A percentile compares a stretch with the other conserved stretches of the same genome.
Conservation (phyloP, 2,113 vertebrate genomes). For the Odocoileus virginianus region DNA sequence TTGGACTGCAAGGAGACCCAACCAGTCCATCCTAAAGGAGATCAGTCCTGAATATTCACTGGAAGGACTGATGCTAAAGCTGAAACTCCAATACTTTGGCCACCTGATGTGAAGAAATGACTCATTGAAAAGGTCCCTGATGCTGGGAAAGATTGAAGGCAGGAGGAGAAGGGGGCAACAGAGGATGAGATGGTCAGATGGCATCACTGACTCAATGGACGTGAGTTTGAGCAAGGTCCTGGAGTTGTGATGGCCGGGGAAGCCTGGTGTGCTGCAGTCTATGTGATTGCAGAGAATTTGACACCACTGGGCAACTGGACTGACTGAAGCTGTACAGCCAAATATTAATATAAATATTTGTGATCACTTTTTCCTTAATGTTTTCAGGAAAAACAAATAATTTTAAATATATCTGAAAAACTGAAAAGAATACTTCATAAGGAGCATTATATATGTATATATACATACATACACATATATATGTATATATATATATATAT, state of each 20-base stretch:
- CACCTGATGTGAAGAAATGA: background rate
- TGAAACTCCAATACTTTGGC: background rate
- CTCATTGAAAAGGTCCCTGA: background rate
- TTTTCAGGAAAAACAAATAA: background rate
- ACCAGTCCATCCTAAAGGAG: background rate
- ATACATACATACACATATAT: background rate
- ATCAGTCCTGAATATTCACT: background rate
- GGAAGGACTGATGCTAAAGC: background rate
- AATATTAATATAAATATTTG: background rate
- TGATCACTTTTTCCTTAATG: background rate
- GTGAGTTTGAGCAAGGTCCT: background rate
- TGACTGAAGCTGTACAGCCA: background rate
- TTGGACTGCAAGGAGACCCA: background rate
- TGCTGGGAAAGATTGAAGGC: background rate
- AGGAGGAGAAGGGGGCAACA: background rate
- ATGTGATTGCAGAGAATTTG: fast-evolving
- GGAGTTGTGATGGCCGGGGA: background rate
- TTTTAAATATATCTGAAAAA: background rate
- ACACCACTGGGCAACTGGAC: background rate
- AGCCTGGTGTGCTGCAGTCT: background rate
- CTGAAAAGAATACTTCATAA: background rate
- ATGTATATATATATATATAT: background rate
- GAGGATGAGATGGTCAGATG: background rate
- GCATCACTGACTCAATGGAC: background rate
- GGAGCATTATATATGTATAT: background rate